Evolutionary conservation across 2,888 invertebrate genomes (phyloP), one percentile per base, ranked within the genome.

Genomic region (Perdita meconis): DNA sequence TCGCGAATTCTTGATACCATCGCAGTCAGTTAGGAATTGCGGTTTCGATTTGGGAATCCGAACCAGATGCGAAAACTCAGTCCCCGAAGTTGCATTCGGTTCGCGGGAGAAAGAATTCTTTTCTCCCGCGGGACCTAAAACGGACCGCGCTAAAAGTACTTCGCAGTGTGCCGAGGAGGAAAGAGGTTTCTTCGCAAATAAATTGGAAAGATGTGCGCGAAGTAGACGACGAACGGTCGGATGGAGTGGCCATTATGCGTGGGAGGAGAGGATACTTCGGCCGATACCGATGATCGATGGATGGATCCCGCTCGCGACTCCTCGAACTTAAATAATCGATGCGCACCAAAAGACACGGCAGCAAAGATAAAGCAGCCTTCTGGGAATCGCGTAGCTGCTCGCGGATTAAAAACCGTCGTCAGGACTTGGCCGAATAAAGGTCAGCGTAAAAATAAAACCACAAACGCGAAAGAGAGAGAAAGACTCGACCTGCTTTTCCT

Each of bases 291-390:
- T 64, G 51, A 64, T 64, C 74, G 64, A 74, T 64, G 72, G 64
- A 71, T 64, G 72, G 59, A 55, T 61, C 50, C 63, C 51, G 42
- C 63, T 74, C 56, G 50, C 36, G 60, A 53, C 47, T 19, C 40
- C 53, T 75, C 71, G 40, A 71, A 75, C 59, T 65, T 47, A 60
- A 72, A 75, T 53, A 64, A 71, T 71, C 72, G 74, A 55, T 65
- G 55, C 26, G 36, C 12, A n/a, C 30, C 38, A 10, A 0, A 30
- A 4, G 50, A 24, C 34, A 26, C 30, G 38, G 10, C 19, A 47
- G 34, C 1, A 16, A 24, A 51, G 68, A 68, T 64, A 64, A 75
- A 59, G 59, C 55, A 42, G 56, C 34, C 61, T 56, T 47, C 26
- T 19, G 47, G 2, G 57, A 22, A 64, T 42, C 36, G 66, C 19